Evolutionary conservation across 2,888 invertebrate genomes (phyloP), one percentile per base, ranked within the genome.

Genomic region (Eristalis tenax): DNA sequence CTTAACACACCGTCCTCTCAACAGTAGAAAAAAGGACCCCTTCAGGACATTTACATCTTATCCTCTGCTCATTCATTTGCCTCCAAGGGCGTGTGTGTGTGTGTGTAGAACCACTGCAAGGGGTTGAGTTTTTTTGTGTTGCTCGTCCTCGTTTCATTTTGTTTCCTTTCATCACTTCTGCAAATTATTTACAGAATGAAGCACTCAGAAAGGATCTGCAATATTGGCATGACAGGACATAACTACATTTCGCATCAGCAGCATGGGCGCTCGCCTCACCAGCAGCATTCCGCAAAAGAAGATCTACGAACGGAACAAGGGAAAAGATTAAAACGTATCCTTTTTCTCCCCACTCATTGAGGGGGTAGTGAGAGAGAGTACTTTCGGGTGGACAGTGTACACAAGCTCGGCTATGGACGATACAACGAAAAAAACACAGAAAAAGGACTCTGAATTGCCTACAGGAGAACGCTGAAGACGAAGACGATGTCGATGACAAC

Each of bases 321-420:
- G 32, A 23, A 70, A 70, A 79, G 74, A 83, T 85, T 81, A 85
- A 85, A 81, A 73, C 68, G 71, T 73, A 79, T 78, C 63, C 50
- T 61, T 6, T 43, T 35, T 35, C 26, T 35, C 38, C 66, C 40
- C 66, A 32, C 59, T 23, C 59, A 59, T 15, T 23, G 57, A 40
- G 4, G 26, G 4, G 26, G 4, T 2, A 28, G 5, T 28, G 28
- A 10, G 32, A 32, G 32, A 28, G 65, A 66, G 50, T 28, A 15
- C 13, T 63, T 68, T 63, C 43, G 59, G 23, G 6, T 23, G 35
- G 23, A 50, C 43, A 18, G 32, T 23, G 4, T 26, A 26, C 26
- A 26, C 26, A 28, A 28, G 26, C 26, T 26, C 26, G 3, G 26
- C 26, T 26, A 26, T 26, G 26, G 5, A 28, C 4, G 5, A 28